Percentiles rank a stretch among this genome's conserved stretches.
Evolutionary conservation across 2,888 invertebrate genomes (phyloP).

Genomic region (Caradrina kadenii): DNA sequence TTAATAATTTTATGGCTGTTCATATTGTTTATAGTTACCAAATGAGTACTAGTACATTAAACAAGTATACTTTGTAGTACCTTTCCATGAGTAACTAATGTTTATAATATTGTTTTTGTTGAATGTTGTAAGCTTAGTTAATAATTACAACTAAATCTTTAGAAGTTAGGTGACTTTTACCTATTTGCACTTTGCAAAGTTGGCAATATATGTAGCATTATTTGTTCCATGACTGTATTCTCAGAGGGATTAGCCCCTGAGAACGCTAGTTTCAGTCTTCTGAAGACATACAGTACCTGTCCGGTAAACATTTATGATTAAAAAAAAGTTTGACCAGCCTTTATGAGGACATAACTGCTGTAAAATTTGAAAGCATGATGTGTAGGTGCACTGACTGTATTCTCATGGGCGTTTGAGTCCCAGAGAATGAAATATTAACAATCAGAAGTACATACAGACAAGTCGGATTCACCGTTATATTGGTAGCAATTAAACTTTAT

Average conservation of each 20-base stretch:
- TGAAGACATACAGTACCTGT: no score
- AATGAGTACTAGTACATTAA: conserved; percentile 12
- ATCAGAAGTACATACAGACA: background rate
- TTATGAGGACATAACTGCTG: no score
- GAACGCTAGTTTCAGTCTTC: no score
- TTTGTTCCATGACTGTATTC: background rate
- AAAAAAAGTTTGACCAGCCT: no score
- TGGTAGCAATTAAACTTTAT: no score
- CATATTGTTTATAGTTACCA: conserved; percentile 53
- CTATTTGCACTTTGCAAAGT: background rate
- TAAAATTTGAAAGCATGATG: no score
- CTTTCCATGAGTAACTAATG: conserved; percentile 5
- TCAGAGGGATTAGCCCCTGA: background rate
- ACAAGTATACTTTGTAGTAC: conserved; percentile 8
- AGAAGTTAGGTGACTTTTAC: conserved; percentile 3
- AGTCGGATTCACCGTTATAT: no score
- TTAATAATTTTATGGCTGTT: conserved; percentile 60
- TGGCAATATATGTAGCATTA: conserved; percentile 18
- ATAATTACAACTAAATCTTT: conserved; percentile 20
- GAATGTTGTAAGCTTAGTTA: conserved; percentile 17
- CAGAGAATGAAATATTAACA: conserved; percentile 11
- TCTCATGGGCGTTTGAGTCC: background rate
- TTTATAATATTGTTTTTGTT: conserved; percentile 24
- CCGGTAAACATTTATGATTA: no score
- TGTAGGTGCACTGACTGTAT: background rate